A percentile compares a stretch with the other conserved stretches of the same genome.
These are phyloP conservation scores for Nothocercus julius DNA, from an alignment of 2,113 vertebrate genomes.

Conservation along the genomic window DNA sequence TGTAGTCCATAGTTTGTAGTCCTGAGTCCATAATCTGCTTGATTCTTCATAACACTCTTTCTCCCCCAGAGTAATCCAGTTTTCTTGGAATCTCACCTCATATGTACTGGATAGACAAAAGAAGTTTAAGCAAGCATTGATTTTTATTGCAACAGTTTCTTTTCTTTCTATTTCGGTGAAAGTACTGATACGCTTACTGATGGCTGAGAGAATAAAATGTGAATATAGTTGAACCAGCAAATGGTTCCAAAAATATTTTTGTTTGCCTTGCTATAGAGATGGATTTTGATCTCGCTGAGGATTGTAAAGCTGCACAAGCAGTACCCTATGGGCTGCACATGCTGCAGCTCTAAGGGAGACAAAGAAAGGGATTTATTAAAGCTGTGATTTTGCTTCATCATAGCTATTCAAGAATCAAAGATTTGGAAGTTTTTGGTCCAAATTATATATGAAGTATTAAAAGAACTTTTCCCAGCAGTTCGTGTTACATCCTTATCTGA, in stretches of 20 bases:
- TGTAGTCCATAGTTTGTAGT: not conserved
- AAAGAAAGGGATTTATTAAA: not conserved
- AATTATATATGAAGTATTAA: not conserved
- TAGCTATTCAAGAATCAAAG: not conserved
- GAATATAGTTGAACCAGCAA: not conserved
- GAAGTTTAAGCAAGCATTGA: not conserved
- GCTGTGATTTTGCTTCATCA: not conserved
- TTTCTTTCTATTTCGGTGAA: not conserved
- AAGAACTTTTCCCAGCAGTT: not conserved
- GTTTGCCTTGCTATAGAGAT: not conserved
- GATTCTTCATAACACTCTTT: not conserved
- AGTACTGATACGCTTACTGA: not conserved
- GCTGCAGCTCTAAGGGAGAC: not conserved
- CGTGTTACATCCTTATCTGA: not conserved
- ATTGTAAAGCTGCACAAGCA: not conserved
- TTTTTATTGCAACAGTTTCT: not conserved
- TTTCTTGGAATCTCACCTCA: not conserved
- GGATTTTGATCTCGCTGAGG: not conserved
- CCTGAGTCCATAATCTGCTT: not conserved
- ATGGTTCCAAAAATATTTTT: not conserved
- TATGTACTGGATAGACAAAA: not conserved
- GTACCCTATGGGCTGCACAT: not conserved
- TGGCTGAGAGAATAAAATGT: not conserved
- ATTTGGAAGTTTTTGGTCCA: not conserved
- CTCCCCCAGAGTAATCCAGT: rapidly evolving